Base-by-base conservation (phyloP, 2,797 vertebrate genomes). In the Bucorvus abyssinicus region DNA sequence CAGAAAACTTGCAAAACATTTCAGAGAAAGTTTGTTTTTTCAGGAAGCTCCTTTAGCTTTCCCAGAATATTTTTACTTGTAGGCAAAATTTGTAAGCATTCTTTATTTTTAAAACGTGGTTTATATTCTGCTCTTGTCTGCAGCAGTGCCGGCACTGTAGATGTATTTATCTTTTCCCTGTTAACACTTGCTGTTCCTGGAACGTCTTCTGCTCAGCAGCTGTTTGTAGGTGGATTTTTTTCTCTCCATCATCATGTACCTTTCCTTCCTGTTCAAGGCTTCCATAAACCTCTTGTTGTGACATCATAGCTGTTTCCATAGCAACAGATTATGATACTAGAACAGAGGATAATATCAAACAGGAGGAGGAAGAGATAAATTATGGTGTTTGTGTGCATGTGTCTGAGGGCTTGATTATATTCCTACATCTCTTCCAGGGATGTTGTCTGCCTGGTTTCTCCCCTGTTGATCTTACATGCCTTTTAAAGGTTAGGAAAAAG, bases 321-420 rank as follows among this genome's bases (percentile, higher is more conserved):
- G 96, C 92, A 97, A 97, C 97, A 97, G 96, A 97, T 97, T 97
- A 97, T 97, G 96, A 97, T 97, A 95, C 92, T 94, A 96, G 96
- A 97, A 93, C 95, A 95, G 95, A 96, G 88, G 94, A 95, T 97
- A 96, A 96, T 96, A 95, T 97, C 96, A 96, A 95, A 95, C 95
- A 96, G 95, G 96, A 96, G 95, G 96, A 95, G 93, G 94, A 95
- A 96, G 94, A 96, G 93, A 97, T 96, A 96, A 96, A 96, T 97
- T 96, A 95, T 87, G 92, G 90, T 97, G 93, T 97, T 96, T 95
- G 91, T 95, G 79, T 94, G 86, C 1, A 3, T 96, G 88, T 93
- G 85, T 96, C 87, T 95, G 85, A 93, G 91, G 84, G 71, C 95
- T 94, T 96, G 94, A 95, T 97, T 97, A 96, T 97, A 95, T 95